Base-by-base conservation (phyloP, 1,140 invertebrate genomes). In the Cotesia glomerata region DNA sequence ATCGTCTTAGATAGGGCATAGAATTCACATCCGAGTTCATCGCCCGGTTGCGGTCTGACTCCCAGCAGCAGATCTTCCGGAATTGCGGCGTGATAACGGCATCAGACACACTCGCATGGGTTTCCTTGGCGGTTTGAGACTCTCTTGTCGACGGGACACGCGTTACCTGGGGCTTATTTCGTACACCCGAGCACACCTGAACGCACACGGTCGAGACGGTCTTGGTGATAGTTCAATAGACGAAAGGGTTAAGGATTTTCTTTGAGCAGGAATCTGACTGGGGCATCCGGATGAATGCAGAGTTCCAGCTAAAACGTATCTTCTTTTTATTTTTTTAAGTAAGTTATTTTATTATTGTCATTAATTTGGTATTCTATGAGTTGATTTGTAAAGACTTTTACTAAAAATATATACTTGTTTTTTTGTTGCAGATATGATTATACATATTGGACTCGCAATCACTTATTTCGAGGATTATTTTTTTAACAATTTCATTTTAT, bases 261-360 rank as follows among this genome's bases (percentile, higher is more conserved):
- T 61, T 61, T 3, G 14, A 8, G n/a, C 54, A 59, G 58, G 58
- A 63, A 34, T 36, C 16, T 71, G 58, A 63, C 62, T 9, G 14
- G n/a, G 14, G 52, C 51, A 32, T 34, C n/a, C 45, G 26, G 59
- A 49, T 45, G 69, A 35, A 71, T 49, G 36, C 69, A 71, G 69
- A 71, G 69, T 71, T 71, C 69, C 69, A 80, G 79, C 73, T 61
- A 63, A 76, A 77, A 26, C 4, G 61, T 71, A 67, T 71, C 56
- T 9, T 7, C 72, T 49, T 59, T 74, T 71, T 71, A 54, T 34
- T 59, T 71, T 59, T 75, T 76, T 76, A 75, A 65, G 75, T 75
- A 65, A n/a, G 69, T 51, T 63, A 61, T 61, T 36, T 26, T 32
- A 59, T 13, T 45, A 0, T 11, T 45, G 8, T 11, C 1, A 45